phyloP scores from a whole-genome alignment of 2,113 vertebrate genomes.

The Ptyas mucosa region DNA sequence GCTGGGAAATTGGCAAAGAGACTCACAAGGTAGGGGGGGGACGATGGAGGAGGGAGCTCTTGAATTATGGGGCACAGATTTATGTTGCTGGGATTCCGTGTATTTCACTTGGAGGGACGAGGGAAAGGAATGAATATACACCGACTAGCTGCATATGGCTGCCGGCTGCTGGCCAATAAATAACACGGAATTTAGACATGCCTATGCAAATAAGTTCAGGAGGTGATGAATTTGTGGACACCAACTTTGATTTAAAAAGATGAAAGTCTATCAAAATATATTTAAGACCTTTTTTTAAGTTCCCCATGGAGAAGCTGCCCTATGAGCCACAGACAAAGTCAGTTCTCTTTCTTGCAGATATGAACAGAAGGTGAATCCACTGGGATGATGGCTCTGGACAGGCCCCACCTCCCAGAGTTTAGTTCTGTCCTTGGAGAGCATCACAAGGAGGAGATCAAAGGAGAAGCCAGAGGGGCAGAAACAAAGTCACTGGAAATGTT shows the following conservation, averaged over 20 bases:
- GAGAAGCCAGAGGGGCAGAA: too few species aligned
- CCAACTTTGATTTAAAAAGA: background rate
- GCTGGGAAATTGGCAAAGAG: constrained; percentile 1
- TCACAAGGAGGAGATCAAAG: background rate
- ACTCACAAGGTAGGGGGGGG: background rate
- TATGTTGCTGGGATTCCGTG: constrained; percentile 40
- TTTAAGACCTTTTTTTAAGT: background rate
- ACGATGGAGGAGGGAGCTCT: background rate
- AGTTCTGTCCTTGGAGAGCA: background rate
- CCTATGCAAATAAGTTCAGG: background rate
- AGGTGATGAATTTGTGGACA: background rate
- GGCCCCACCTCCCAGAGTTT: background rate
- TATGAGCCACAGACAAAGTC: background rate
- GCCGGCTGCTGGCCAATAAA: background rate
- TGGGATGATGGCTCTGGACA: too few species aligned
- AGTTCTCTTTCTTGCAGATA: background rate
- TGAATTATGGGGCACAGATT: constrained; percentile 10
- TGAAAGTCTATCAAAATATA: background rate
- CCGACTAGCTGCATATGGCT: background rate
- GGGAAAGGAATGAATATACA: constrained; percentile 6
- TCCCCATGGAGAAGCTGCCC: background rate
- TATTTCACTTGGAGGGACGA: constrained; percentile 30
- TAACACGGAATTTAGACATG: background rate
- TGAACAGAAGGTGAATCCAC: too few species aligned
- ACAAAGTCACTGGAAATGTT: too few species aligned